Evolutionary conservation across 2,888 invertebrate genomes (phyloP).

Genomic region (Drosophila leonis): DNA sequence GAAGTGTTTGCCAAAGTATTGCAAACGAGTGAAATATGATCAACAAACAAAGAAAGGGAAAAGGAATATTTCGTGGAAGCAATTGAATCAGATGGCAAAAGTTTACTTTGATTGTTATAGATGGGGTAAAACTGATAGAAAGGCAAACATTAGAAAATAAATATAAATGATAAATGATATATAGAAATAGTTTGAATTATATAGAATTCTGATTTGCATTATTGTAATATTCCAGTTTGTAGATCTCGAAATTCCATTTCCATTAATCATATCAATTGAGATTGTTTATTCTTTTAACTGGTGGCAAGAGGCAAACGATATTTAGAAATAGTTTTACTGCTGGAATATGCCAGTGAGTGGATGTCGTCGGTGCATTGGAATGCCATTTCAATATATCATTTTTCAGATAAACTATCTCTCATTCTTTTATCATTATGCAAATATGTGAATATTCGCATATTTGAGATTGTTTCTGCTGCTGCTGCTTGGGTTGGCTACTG

Average conservation of each 20-base stretch:
- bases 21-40: constrained; percentile 34
- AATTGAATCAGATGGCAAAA: not conserved
- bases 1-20: constrained; percentile 20
- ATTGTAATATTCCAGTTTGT: not conserved
- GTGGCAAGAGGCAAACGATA: not conserved
- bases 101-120: not conserved
- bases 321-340: not conserved
- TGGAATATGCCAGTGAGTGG: constrained; percentile 12
- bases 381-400: constrained; percentile 43
- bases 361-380: constrained; percentile 2
- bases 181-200: not conserved
- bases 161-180: not conserved
- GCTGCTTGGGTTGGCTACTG: constrained; percentile 12
- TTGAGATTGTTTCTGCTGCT: constrained; percentile 19
- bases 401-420: constrained; percentile 48
- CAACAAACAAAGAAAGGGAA: not conserved
- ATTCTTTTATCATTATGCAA: constrained; percentile 24
- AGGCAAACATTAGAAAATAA: not conserved
- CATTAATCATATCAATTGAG: not conserved
- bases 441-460: constrained; percentile 47
- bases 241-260: not conserved
- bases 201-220: not conserved
- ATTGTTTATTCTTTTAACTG: not conserved
- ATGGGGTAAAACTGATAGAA: not conserved
- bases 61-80: not conserved